These are phyloP conservation scores for Pachyseris speciosa DNA, from an alignment of 64 coral and sea anemone species.

Conservation along the genomic window DNA sequence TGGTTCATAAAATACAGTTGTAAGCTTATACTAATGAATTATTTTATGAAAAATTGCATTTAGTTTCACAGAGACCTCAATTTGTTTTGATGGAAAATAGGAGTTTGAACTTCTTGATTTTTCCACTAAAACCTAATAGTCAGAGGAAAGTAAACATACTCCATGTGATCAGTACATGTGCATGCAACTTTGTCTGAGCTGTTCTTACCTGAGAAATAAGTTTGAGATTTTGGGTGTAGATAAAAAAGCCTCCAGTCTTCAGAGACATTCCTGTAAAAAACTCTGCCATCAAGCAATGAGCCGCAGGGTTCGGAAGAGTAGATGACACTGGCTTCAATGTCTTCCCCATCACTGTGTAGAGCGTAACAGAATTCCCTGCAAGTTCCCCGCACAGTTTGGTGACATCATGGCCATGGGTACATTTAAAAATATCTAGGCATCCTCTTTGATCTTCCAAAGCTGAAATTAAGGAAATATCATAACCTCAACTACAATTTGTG, in stretches of 20 bases:
- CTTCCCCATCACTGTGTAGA: background rate
- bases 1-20: no score
- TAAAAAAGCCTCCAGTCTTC: conserved; percentile 1
- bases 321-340: background rate
- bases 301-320: background rate
- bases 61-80: no score
- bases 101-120: no score
- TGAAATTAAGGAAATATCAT: background rate
- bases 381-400: background rate
- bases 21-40: no score
- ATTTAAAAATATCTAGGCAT: background rate
- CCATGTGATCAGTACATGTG: no score
- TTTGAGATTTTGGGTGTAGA: background rate
- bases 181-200: no score
- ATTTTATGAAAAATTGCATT: no score
- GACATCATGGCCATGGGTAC: conserved; percentile 19
- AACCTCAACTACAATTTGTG: no score
- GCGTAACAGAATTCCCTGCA: background rate
- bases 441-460: background rate
- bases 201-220: conserved; percentile 18
- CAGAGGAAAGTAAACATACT: no score
- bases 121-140: no score
- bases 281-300: background rate
- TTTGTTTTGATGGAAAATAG: no score
- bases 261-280: conserved; percentile 34